phyloP scores from a whole-genome alignment of 1,140 invertebrate species.

The Drosophila lowei region DNA sequence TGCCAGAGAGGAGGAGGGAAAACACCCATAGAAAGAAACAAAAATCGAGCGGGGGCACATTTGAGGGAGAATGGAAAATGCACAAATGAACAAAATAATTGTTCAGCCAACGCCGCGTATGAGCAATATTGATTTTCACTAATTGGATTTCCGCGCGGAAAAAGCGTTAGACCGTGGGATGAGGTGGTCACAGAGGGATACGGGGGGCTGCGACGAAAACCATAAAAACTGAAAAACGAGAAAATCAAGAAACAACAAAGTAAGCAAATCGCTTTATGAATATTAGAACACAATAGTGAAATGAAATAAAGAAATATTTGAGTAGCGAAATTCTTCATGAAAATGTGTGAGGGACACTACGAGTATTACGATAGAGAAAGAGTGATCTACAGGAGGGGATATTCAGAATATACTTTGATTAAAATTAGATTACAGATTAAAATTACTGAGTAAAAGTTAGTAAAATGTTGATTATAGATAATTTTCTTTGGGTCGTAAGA shows the following conservation, averaged over 20 bases:
- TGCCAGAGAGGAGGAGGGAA: slow-evolving; percentile 1
- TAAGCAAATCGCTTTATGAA: slow-evolving; percentile 56
- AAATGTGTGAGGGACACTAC: no score
- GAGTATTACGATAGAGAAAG: no score
- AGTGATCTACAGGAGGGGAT: no score
- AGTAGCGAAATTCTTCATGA: no score
- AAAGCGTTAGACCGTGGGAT: slow-evolving; percentile 32
- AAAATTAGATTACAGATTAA: no score
- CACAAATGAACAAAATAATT: slow-evolving; percentile 64
- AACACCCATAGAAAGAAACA: background rate
- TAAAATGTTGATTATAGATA: no score
- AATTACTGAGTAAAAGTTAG: no score
- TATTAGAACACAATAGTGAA: slow-evolving; percentile 48
- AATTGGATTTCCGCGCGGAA: slow-evolving; percentile 72
- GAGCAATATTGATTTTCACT: slow-evolving; percentile 78
- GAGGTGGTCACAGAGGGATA: background rate
- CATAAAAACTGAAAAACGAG: slow-evolving; percentile 8
- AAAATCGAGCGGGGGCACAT: background rate
- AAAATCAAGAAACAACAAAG: slow-evolving; percentile 12
- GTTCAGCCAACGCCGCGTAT: slow-evolving; percentile 68
- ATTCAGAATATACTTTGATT: no score
- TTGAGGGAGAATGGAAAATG: slow-evolving; percentile 19
- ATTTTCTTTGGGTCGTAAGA: no score
- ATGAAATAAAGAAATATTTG: slow-evolving; percentile 38
- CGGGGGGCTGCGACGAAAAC: slow-evolving; percentile 18